Percentiles rank a stretch among this genome's conserved stretches.
Conservation (phyloP, 2,113 vertebrate genomes). For the Mustela nigripes region DNA sequence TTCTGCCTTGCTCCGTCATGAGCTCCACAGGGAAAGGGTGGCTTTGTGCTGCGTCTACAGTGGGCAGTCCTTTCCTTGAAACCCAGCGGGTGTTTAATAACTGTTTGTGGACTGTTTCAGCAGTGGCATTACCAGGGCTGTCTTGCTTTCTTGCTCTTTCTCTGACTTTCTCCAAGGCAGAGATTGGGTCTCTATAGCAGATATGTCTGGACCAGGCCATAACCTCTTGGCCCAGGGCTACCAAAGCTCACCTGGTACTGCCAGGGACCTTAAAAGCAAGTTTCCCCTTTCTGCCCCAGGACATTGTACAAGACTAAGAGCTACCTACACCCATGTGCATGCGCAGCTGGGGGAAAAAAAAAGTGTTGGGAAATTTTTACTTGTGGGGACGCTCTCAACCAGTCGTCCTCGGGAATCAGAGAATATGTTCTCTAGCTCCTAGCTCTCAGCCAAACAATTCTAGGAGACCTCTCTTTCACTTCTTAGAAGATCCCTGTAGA, state of each 20-base stretch:
- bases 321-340: fast-evolving
- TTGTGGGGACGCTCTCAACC: no score
- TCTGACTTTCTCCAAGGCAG: neutral
- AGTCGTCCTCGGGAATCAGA: neutral
- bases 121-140: neutral
- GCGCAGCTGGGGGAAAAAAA: neutral
- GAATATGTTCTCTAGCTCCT: neutral
- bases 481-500: neutral
- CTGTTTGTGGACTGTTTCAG: neutral
- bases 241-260: neutral
- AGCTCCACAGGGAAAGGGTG: neutral
- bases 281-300: neutral
- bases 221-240: neutral
- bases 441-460: neutral
- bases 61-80: neutral
- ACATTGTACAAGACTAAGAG: neutral
- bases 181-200: neutral
- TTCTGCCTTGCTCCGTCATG: neutral
- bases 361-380: neutral
- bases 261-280: neutral
- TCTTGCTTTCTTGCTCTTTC: neutral
- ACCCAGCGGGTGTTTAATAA: neutral
- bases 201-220: neutral
- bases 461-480: neutral
- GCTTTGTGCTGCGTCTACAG: neutral